Evolutionary conservation across 2,113 vertebrate genomes (phyloP), one percentile per base, ranked within the genome.

Genomic region (Scolopax mira): DNA sequence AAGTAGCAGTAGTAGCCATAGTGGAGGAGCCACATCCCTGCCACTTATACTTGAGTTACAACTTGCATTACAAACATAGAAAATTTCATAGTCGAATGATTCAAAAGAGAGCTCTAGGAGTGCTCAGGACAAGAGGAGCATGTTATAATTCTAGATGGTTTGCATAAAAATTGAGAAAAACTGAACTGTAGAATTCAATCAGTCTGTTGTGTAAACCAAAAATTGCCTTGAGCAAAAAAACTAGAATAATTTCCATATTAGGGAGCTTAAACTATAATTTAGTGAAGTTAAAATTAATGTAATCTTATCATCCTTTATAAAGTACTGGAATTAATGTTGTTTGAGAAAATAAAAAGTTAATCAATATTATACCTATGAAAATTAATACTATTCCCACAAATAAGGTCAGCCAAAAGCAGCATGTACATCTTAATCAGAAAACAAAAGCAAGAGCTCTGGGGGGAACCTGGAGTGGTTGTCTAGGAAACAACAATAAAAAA

Each of bases 381-480:
- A 95, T 86, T 44, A 88, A 84, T 93, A 65, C 39, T 86, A 52
- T 84, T 93, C 61, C 77, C 52, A 84, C 49, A 96, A 65, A 86
- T 72, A 78, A 79, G 70, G 93, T 87, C 77, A 95, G 65, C 85
- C 77, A 92, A 89, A 94, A 91, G 79, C 92, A 92, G 79, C 69
- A n/a, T 39, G 73, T 90, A 95, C 48, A 82, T 94, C 92, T 91
- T 93, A 88, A 94, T 79, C 61, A 60, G 52, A 15, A 44, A 93
- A 71, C 42, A 88, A 96, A 92, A 86, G 90, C 69, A 88, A 67
- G 92, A 94, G 83, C 92, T 90, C 88, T 35, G 77, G 69, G 75
- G 88, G 72, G 35, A 92, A 93, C 79, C 88, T 92, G 85, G 72
- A 95, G 80, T 90, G 92, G 93, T 96, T 94, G 96, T 81, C 94